Percentiles rank a stretch among this genome's conserved stretches.
Conservation (phyloP, 2,113 vertebrate genomes). For the Ceyx margarethae region DNA sequence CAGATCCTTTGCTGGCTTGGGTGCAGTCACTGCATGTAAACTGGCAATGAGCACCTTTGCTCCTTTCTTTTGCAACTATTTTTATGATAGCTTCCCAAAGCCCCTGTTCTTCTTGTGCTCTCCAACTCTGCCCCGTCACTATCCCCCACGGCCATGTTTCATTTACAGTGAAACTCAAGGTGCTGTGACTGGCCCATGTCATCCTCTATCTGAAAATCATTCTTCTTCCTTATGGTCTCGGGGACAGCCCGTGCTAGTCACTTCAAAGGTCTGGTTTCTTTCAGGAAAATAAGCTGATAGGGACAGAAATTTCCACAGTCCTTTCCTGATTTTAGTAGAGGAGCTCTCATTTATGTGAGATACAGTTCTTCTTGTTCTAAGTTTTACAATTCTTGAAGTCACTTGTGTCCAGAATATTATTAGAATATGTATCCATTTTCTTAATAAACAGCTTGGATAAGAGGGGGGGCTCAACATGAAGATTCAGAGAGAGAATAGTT, state of each 20-base stretch:
- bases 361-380: not conserved
- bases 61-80: not conserved
- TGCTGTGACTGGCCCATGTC: not conserved
- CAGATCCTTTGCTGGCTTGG: not conserved
- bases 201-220: not conserved
- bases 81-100: not conserved
- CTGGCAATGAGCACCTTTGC: not conserved
- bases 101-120: not conserved
- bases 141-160: not conserved
- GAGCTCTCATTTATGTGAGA: constrained; percentile 18
- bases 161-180: not conserved
- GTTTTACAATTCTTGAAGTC: not conserved
- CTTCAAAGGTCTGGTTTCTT: constrained; percentile 45
- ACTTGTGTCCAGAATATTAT: not conserved
- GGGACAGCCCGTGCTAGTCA: not conserved
- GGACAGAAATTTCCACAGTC: constrained; percentile 36
- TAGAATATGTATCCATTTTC: constrained; percentile 21
- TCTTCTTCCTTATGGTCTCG: not conserved
- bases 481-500: not conserved
- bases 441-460: not conserved
- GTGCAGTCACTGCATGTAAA: not conserved
- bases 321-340: constrained; percentile 6
- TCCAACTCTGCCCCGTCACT: rapidly evolving
- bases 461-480: not conserved
- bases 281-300: not conserved